Evolutionary conservation across 2,888 invertebrate genomes (phyloP).

Genomic region (Bombylius major): DNA sequence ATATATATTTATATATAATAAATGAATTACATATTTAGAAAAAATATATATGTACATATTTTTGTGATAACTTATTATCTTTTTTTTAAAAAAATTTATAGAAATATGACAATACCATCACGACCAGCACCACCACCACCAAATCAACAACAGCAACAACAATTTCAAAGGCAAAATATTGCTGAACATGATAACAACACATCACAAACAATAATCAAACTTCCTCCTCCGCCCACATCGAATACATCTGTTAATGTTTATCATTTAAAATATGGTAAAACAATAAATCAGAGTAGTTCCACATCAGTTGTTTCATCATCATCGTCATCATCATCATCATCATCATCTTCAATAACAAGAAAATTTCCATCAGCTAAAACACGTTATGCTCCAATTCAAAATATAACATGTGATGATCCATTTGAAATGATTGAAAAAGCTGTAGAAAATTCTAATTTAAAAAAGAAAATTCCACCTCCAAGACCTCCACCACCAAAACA

Average conservation of each 20-base stretch:
- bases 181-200: slow-evolving; percentile 13
- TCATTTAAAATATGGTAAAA: too few species aligned
- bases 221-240: slow-evolving; percentile 32
- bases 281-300: neutral
- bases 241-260: neutral
- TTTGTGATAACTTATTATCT: too few species aligned
- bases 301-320: neutral
- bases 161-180: slow-evolving; percentile 23
- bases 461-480: slow-evolving; percentile 29
- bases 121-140: slow-evolving; percentile 36
- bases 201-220: slow-evolving; percentile 21
- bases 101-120: slow-evolving; percentile 33
- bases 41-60: too few species aligned
- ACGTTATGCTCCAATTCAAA: slow-evolving; percentile 23
- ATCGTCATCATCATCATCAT: neutral
- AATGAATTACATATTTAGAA: too few species aligned
- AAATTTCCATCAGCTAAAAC: slow-evolving; percentile 28
- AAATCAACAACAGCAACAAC: slow-evolving; percentile 23
- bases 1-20: too few species aligned
- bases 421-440: neutral
- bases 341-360: slow-evolving; percentile 24
- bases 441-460: neutral
- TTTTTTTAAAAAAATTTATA: too few species aligned
- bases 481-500: slow-evolving; percentile 34
- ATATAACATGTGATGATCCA: neutral